phyloP scores from a whole-genome alignment of 2,113 vertebrate species.

The Sylvia atricapilla region DNA sequence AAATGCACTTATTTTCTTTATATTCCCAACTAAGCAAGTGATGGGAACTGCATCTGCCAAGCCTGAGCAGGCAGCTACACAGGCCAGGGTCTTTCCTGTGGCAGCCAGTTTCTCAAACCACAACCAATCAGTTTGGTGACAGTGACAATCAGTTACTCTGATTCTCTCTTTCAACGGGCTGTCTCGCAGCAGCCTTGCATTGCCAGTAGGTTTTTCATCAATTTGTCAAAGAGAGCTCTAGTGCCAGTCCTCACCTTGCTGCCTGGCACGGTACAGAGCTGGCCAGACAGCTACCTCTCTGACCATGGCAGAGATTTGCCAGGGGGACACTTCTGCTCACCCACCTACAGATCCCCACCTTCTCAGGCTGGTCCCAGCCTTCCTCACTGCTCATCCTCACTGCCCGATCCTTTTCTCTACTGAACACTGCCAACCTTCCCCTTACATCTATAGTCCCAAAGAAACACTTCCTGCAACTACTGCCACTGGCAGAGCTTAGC shows the following conservation, averaged over 20 bases:
- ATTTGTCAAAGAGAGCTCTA: neutral
- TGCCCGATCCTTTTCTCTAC: neutral
- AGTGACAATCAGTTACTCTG: neutral
- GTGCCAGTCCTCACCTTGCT: neutral
- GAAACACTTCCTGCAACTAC: neutral
- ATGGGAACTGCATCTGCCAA: neutral
- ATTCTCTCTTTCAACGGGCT: neutral
- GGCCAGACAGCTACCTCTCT: neutral
- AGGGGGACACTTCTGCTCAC: neutral
- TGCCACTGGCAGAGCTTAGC: neutral
- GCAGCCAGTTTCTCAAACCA: neutral
- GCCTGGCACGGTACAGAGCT: neutral
- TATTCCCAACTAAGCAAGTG: neutral
- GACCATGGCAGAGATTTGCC: neutral
- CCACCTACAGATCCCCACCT: neutral
- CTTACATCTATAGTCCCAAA: neutral
- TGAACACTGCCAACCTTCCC: neutral
- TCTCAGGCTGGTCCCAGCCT: neutral
- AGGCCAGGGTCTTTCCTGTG: neutral
- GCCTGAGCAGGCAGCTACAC: neutral
- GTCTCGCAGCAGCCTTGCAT: neutral
- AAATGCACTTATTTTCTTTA: neutral
- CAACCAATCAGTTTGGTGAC: neutral
- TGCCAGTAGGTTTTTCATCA: neutral
- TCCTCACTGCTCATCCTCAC: neutral